Conservation (phyloP, 2,797 vertebrate species). For the Catostomus latipinnis region DNA sequence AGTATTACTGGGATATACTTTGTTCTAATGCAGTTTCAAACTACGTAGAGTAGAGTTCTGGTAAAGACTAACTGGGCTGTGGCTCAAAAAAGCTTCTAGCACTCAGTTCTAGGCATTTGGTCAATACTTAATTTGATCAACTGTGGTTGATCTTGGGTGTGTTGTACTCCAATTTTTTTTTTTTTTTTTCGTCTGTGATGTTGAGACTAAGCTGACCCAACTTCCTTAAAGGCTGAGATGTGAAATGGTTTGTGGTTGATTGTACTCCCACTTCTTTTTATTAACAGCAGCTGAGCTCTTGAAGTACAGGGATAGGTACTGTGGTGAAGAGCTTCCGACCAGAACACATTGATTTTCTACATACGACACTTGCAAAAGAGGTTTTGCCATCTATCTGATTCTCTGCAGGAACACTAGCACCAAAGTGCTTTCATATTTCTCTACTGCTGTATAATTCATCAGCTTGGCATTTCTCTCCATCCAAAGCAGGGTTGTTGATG, state of each 20-base stretch:
- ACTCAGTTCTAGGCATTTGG: constrained; percentile 40
- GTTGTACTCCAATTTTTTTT: not conserved
- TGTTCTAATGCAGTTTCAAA: constrained; percentile 24
- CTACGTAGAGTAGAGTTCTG: constrained; percentile 24
- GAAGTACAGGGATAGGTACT: constrained; percentile 44
- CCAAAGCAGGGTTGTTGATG: constrained; percentile 25
- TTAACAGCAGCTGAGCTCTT: constrained; percentile 45
- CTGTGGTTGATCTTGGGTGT: constrained; percentile 18
- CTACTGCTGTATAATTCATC: constrained; percentile 42
- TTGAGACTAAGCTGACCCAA: constrained; percentile 48
- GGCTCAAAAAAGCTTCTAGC: constrained; percentile 40
- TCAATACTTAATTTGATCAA: constrained; percentile 48
- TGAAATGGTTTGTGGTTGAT: constrained; percentile 53
- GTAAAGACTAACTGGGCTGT: constrained; percentile 36
- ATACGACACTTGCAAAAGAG: constrained; percentile 53
- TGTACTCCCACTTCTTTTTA: constrained; percentile 30
- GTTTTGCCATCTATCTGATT: constrained; percentile 31
- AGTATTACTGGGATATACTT: constrained; percentile 27
- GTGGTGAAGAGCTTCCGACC: constrained; percentile 56
- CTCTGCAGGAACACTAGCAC: too few relatives aligned
- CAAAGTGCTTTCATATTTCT: constrained; percentile 25
- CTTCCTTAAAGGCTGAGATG: constrained; percentile 46
- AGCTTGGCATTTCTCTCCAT: constrained; percentile 30
- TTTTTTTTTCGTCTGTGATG: constrained; percentile 18
- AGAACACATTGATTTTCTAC: constrained; percentile 59